Evolutionary conservation across 2,113 vertebrate species (phyloP).

Genomic region (Plotosus lineatus): DNA sequence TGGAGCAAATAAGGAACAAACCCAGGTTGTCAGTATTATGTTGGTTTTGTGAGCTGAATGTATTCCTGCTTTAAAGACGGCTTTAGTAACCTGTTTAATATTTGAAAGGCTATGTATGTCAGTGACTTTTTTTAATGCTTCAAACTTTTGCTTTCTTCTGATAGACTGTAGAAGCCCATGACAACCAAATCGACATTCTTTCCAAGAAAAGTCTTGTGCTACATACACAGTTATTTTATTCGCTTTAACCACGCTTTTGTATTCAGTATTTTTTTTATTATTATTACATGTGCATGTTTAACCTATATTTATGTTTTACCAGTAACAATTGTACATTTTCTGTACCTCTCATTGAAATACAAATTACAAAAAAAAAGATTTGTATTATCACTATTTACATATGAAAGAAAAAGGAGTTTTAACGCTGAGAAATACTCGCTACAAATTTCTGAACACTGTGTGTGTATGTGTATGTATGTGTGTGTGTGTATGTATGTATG

Average conservation of each 20-base stretch:
- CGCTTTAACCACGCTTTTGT: slow-evolving; percentile 59
- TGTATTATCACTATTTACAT: neutral
- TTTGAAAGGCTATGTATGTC: slow-evolving; percentile 16
- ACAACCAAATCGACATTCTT: slow-evolving; percentile 28
- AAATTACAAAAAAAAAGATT: slow-evolving; percentile 52
- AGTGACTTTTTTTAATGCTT: slow-evolving; percentile 48
- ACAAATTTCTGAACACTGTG: neutral
- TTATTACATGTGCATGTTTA: slow-evolving; percentile 62
- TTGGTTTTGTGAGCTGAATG: slow-evolving; percentile 63
- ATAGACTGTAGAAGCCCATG: slow-evolving; percentile 42
- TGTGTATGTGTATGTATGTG: no score
- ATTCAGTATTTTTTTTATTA: slow-evolving; percentile 25
- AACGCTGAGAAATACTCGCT: neutral
- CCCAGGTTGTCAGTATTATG: slow-evolving; percentile 58
- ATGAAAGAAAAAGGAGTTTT: neutral
- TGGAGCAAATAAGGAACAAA: neutral
- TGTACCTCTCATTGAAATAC: slow-evolving; percentile 69
- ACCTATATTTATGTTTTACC: slow-evolving; percentile 53
- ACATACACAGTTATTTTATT: slow-evolving; percentile 22
- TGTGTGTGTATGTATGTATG: no score
- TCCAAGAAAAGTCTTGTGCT: slow-evolving; percentile 38
- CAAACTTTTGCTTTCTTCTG: slow-evolving; percentile 8
- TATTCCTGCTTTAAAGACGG: slow-evolving; percentile 55
- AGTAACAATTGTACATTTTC: slow-evolving; percentile 47
- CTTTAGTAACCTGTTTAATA: slow-evolving; percentile 55